A percentile compares a stretch with the other conserved stretches of the same genome.
phyloP scores from a whole-genome alignment of 2,113 vertebrate species.

The Dasyornis broadbenti region DNA sequence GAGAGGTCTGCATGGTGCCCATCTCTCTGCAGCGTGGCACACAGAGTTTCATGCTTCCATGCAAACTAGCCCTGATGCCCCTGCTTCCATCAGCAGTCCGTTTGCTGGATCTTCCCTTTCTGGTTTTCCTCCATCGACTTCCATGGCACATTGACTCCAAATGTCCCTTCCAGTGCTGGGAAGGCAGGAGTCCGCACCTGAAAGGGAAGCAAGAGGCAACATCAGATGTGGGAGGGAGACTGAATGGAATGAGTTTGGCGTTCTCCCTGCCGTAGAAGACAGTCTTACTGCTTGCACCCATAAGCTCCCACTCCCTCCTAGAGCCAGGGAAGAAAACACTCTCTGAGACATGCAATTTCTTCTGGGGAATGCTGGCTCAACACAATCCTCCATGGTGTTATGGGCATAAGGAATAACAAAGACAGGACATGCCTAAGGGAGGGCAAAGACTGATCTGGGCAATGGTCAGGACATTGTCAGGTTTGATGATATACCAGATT shows the following conservation, averaged over 20 bases:
- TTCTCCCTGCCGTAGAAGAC: background rate
- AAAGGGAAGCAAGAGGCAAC: background rate
- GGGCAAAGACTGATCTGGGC: background rate
- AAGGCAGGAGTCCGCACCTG: background rate
- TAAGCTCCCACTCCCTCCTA: background rate
- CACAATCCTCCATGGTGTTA: background rate
- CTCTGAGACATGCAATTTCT: background rate
- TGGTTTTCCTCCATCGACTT: conserved; percentile 1
- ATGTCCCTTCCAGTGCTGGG: conserved; percentile 26
- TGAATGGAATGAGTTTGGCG: background rate
- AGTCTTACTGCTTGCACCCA: background rate
- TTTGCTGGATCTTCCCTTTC: conserved; percentile 25
- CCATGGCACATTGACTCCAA: background rate
- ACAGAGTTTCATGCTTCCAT: background rate
- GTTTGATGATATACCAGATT: background rate
- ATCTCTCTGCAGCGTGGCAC: background rate
- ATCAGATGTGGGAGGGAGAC: background rate
- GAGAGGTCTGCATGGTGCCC: background rate
- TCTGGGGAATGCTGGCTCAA: background rate
- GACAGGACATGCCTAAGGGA: background rate
- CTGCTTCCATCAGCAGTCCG: background rate
- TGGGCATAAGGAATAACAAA: background rate
- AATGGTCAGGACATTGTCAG: background rate
- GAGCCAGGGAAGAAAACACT: background rate
- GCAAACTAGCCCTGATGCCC: background rate